These are phyloP conservation scores for Micronycteris hirsuta DNA, from an alignment of 2,113 vertebrate genomes.

Conservation along the genomic window DNA sequence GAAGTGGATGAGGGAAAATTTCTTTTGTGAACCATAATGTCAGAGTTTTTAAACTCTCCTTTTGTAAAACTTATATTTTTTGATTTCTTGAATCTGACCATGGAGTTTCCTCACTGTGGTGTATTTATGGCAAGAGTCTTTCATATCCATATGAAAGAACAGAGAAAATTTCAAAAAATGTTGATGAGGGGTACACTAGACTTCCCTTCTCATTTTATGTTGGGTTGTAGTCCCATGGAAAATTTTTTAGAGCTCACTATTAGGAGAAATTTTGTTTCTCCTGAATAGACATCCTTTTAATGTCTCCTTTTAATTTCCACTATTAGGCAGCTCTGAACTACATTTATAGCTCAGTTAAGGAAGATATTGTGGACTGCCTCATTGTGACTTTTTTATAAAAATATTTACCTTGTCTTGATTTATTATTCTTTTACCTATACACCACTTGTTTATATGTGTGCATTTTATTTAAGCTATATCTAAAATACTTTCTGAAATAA, in stretches of 20 bases:
- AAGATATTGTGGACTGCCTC: not conserved
- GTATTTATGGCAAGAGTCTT: not conserved
- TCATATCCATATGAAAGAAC: not conserved
- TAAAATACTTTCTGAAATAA: slow-evolving; percentile 28
- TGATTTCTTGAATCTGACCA: not conserved
- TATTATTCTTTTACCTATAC: not conserved
- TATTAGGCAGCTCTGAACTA: not conserved
- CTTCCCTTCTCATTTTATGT: not conserved
- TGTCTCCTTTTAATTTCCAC: not conserved
- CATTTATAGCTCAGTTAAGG: not conserved
- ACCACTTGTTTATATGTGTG: not conserved
- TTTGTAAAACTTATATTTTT: not conserved
- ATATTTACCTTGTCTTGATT: not conserved
- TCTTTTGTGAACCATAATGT: not conserved
- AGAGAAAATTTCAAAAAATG: not conserved
- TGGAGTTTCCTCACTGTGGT: not conserved
- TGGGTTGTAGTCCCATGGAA: not conserved
- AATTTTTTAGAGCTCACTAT: not conserved
- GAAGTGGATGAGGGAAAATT: not conserved
- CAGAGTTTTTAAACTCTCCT: not conserved
- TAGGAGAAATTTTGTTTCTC: not conserved
- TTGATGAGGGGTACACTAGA: not conserved
- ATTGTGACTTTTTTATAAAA: not conserved
- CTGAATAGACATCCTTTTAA: not conserved
- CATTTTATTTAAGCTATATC: not conserved